These are phyloP conservation scores for Microtus ochrogaster DNA, from an alignment of 2,113 vertebrate genomes.

Conservation along the genomic window DNA sequence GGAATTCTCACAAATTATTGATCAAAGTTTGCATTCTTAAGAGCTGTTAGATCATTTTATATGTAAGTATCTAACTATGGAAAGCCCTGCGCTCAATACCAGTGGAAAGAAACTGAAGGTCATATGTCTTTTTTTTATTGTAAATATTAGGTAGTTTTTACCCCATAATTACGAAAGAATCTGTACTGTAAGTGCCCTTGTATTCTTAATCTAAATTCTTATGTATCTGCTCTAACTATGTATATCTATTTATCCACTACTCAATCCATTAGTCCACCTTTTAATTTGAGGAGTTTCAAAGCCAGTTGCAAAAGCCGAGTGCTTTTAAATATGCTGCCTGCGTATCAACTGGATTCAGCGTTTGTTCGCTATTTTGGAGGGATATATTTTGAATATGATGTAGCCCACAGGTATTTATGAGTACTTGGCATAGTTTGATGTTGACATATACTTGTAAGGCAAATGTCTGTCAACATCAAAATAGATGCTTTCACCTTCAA, in stretches of 20 bases:
- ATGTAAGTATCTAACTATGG: slow-evolving; percentile 9
- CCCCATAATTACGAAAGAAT: slow-evolving; percentile 13
- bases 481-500: neutral
- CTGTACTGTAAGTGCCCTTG: neutral
- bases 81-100: slow-evolving; percentile 16
- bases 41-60: neutral
- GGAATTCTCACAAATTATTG: slow-evolving; percentile 11
- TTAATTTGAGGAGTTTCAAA: neutral
- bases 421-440: neutral
- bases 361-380: slow-evolving; percentile 15
- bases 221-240: neutral
- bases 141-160: neutral
- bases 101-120: neutral
- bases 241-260: neutral
- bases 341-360: slow-evolving; percentile 3
- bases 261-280: neutral
- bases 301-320: neutral
- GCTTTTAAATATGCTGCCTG: neutral
- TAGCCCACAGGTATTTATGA: slow-evolving; percentile 1
- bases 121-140: neutral
- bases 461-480: neutral
- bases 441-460: neutral
- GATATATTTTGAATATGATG: neutral
- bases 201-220: neutral
- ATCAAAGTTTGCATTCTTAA: neutral